phyloP scores from a whole-genome alignment of 2,888 invertebrate species.

The Drosophila merina region DNA sequence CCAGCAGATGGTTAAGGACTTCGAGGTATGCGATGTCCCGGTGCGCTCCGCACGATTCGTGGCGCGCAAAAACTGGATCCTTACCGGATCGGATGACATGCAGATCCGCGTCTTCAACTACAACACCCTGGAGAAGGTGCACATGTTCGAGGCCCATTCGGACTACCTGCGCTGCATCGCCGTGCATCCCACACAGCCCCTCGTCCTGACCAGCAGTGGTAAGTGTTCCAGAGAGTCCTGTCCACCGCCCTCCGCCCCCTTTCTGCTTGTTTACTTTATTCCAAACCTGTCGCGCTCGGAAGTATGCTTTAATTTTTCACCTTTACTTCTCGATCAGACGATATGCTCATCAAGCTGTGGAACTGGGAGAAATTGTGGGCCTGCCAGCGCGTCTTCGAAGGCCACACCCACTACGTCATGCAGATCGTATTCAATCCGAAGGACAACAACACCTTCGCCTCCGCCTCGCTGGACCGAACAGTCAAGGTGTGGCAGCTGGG shows the following conservation, averaged over 20 bases:
- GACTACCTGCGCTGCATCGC: slow-evolving; percentile 98
- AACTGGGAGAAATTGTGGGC: slow-evolving; percentile 99
- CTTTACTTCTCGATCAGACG: slow-evolving; percentile 88
- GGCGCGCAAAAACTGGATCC: slow-evolving; percentile 98
- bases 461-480: slow-evolving; percentile 98
- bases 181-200: slow-evolving; percentile 98
- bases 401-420: slow-evolving; percentile 99
- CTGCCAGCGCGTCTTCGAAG: slow-evolving; percentile 99
- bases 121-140: slow-evolving; percentile 97
- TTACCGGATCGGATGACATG: slow-evolving; percentile 98
- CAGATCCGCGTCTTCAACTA: slow-evolving; percentile 98
- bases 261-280: slow-evolving; percentile 16
- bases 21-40: slow-evolving; percentile 98
- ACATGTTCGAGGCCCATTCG: slow-evolving; percentile 98
- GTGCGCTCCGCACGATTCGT: slow-evolving; percentile 98
- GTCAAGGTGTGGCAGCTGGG: slow-evolving; percentile 99
- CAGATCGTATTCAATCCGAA: slow-evolving; percentile 99
- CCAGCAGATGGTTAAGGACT: slow-evolving; percentile 94
- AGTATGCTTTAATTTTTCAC: slow-evolving; percentile 25
- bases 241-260: slow-evolving; percentile 1
- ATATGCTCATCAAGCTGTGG: slow-evolving; percentile 99
- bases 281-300: slow-evolving; percentile 5
- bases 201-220: slow-evolving; percentile 98
- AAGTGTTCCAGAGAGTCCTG: slow-evolving; percentile 80
- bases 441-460: slow-evolving; percentile 99